Evolutionary conservation across 2,113 vertebrate species (phyloP), one percentile per base, ranked within the genome.

Genomic region (Bagarius yarrelli): DNA sequence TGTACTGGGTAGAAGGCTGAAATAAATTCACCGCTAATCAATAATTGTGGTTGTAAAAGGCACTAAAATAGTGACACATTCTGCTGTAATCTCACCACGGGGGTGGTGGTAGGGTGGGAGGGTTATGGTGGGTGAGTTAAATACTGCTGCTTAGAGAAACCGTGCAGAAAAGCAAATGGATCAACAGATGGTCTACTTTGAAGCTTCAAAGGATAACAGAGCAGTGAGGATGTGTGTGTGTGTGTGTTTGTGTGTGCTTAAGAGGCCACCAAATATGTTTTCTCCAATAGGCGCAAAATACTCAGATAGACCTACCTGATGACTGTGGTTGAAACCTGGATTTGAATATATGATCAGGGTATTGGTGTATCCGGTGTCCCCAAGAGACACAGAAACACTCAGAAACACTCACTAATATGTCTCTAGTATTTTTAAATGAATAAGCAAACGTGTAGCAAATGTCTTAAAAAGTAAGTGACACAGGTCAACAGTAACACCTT

Each of bases 151-250:
- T 87, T 84, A 81, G 88, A 84, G 86, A 89, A 89, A 87, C 83
- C 81, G 85, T 86, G 83, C 88, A 85, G 87, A 85, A 92, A 47
- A 87, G 92, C 87, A 91, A 91, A 92, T 89, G 86, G 88, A 92
- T 90, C 90, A 93, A 92, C 93, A 93, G 91, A 93, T 93, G 91
- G 91, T 90, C 92, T 91, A 90, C 91, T 91, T 91, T 90, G 90
- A 88, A 90, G 79, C 72, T 90, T 90, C 90, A 78, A 87, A 89
- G 88, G 89, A 92, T 87, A 90, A 87, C 85, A 89, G 89, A 91
- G 90, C 85, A 86, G 89, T 86, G 82, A 80, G 78, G 83, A 57
- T 74, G 36, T 14, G 60, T 63, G 21, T 63, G 21, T 13, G 9
- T 40, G 36, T 71, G 67, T 27, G 15, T 52, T 8, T 47, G n/a